A percentile compares a stretch with the other conserved stretches of the same genome.
phyloP scores from a whole-genome alignment of 2,888 invertebrate species.

The Steromphala cineraria region DNA sequence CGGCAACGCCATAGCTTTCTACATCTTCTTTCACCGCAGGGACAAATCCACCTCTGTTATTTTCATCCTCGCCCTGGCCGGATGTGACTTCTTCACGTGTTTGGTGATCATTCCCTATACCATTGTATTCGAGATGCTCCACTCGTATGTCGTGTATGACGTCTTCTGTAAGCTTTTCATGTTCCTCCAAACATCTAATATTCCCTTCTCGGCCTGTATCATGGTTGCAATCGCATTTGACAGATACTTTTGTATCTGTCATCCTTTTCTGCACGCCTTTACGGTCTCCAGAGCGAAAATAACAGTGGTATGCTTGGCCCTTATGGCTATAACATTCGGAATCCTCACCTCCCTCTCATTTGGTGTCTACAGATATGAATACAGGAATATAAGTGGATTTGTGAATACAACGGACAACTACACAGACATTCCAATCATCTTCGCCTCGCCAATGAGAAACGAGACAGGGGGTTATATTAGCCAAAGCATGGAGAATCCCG shows the following conservation, averaged over 20 bases:
- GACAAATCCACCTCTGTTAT: constrained; percentile 68
- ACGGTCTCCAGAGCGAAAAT: constrained; percentile 40
- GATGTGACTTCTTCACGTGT: constrained; percentile 62
- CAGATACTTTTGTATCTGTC: constrained; percentile 49
- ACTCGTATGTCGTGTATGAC: constrained; percentile 23
- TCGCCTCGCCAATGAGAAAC: neutral
- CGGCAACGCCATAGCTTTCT: constrained; percentile 71
- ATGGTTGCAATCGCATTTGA: constrained; percentile 49
- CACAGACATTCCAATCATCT: neutral
- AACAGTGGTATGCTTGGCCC: constrained; percentile 40
- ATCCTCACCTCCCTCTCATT: constrained; percentile 34
- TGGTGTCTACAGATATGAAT: constrained; percentile 26
- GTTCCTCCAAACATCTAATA: constrained; percentile 40
- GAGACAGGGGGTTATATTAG: neutral
- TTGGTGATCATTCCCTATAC: constrained; percentile 64
- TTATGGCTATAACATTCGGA: constrained; percentile 47
- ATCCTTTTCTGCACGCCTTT: constrained; percentile 42
- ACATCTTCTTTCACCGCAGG: constrained; percentile 67
- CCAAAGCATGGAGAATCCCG: neutral
- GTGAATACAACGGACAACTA: neutral
- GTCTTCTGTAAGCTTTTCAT: constrained; percentile 36
- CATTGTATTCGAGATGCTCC: constrained; percentile 39
- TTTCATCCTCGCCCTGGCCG: constrained; percentile 69
- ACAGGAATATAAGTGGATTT: neutral
- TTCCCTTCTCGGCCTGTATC: constrained; percentile 47